Evolutionary conservation across 2,113 vertebrate genomes (phyloP).

Genomic region (Thamnophis sirtalis): DNA sequence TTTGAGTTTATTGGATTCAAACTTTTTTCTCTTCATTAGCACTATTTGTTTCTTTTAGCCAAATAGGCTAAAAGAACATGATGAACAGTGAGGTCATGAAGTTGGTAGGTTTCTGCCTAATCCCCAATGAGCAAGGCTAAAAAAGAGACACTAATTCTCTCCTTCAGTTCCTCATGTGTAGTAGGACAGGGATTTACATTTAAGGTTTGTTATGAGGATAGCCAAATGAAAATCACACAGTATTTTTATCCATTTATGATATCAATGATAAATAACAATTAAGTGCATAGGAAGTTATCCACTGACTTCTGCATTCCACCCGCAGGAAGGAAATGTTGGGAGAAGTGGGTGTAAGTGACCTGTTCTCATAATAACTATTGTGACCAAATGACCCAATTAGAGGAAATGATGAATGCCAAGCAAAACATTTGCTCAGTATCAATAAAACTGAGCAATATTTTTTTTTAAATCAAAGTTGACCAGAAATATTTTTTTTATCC

Average conservation of each 20-base stretch:
- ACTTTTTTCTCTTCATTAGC: not conserved
- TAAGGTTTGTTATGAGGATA: not conserved
- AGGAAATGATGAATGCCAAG: slow-evolving; percentile 50
- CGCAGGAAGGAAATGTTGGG: slow-evolving; percentile 35
- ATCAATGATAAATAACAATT: not conserved
- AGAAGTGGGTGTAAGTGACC: slow-evolving; percentile 40
- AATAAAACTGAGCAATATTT: slow-evolving; percentile 35
- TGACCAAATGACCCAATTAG: slow-evolving; percentile 6
- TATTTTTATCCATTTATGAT: not conserved
- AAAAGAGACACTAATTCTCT: not conserved
- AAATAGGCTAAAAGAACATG: too few species aligned
- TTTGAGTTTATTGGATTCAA: not conserved
- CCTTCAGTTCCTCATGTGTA: not conserved
- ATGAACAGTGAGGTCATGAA: not conserved
- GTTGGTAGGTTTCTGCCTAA: not conserved
- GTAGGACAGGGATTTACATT: not conserved
- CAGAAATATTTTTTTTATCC: slow-evolving; percentile 36
- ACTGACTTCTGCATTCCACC: not conserved
- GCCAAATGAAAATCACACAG: not conserved
- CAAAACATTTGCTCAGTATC: slow-evolving; percentile 30
- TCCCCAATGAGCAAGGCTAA: not conserved
- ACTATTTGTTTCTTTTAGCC: not conserved
- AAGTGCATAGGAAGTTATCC: not conserved
- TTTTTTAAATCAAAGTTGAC: slow-evolving; percentile 1
- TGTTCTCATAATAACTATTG: not conserved